Conservation (phyloP, 1,140 invertebrate genomes). For the Fopius arisanus region DNA sequence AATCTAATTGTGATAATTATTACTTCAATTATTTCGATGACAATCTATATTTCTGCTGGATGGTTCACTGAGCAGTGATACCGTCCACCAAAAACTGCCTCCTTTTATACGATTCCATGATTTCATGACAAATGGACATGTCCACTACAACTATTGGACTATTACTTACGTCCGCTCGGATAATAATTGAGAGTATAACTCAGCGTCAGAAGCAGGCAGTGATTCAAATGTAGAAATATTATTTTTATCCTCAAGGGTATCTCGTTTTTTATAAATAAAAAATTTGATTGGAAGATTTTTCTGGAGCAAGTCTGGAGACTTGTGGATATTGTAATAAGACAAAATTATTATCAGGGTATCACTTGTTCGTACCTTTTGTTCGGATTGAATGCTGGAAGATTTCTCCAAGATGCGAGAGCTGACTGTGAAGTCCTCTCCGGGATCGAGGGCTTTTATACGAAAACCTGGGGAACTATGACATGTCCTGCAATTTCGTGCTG, state of each 20-base stretch:
- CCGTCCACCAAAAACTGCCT: slow-evolving; percentile 27
- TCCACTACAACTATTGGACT: slow-evolving; percentile 43
- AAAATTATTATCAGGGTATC: too few species aligned
- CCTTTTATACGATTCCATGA: slow-evolving; percentile 54
- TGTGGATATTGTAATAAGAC: too few species aligned
- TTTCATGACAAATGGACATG: slow-evolving; percentile 46
- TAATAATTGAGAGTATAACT: slow-evolving; percentile 29
- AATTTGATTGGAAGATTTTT: too few species aligned
- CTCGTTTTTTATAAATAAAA: too few species aligned
- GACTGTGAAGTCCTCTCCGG: slow-evolving; percentile 6
- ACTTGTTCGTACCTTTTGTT: background rate
- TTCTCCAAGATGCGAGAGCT: background rate
- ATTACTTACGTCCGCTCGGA: slow-evolving; percentile 26
- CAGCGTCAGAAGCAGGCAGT: background rate
- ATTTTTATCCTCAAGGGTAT: too few species aligned
- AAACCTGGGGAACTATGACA: background rate
- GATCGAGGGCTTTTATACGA: slow-evolving; percentile 20
- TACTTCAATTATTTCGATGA: background rate
- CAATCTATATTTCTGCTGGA: background rate
- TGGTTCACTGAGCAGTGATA: slow-evolving; percentile 37
- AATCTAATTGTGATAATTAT: background rate
- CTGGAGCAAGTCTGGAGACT: too few species aligned
- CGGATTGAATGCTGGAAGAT: background rate
- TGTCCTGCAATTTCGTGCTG: background rate
- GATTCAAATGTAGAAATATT: background rate